Conservation (phyloP, 2,797 vertebrate genomes). For the Anableps anableps region DNA sequence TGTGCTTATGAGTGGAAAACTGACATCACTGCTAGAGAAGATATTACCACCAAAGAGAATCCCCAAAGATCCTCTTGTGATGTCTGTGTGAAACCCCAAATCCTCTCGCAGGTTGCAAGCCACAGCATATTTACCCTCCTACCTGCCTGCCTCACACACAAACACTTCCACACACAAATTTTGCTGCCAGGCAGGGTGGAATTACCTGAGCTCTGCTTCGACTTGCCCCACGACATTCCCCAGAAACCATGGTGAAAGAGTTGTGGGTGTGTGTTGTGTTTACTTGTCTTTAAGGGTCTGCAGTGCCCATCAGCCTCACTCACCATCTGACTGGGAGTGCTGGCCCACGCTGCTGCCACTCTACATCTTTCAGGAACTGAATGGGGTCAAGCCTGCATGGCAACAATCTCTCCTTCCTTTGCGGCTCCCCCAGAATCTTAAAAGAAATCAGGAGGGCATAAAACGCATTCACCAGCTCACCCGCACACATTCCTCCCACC, state of each 20-base stretch:
- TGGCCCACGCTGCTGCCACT: constrained; percentile 62
- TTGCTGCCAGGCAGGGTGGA: constrained; percentile 75
- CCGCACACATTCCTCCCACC: constrained; percentile 26
- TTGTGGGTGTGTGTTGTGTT: constrained; percentile 60
- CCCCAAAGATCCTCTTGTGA: constrained; percentile 37
- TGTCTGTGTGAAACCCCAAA: constrained; percentile 47
- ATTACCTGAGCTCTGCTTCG: constrained; percentile 74
- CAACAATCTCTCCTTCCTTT: constrained; percentile 78
- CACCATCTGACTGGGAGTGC: constrained; percentile 51
- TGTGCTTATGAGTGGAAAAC: constrained; percentile 54
- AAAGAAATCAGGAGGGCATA: constrained; percentile 78
- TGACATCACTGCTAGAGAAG: constrained; percentile 48
- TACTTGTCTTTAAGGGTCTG: constrained; percentile 70
- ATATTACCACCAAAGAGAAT: constrained; percentile 50
- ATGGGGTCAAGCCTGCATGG: constrained; percentile 80
- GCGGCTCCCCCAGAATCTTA: constrained; percentile 64
- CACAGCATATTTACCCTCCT: constrained; percentile 56
- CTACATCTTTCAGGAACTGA: constrained; percentile 73
- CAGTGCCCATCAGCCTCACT: constrained; percentile 70
- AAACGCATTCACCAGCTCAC: constrained; percentile 72
- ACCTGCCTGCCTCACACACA: constrained; percentile 23
- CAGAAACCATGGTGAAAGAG: constrained; percentile 76
- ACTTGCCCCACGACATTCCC: constrained; percentile 78
- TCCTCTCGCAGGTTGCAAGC: constrained; percentile 57
- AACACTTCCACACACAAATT: constrained; percentile 25